Base-by-base conservation (phyloP, 2,113 vertebrate species). In the Euleptes europaea region DNA sequence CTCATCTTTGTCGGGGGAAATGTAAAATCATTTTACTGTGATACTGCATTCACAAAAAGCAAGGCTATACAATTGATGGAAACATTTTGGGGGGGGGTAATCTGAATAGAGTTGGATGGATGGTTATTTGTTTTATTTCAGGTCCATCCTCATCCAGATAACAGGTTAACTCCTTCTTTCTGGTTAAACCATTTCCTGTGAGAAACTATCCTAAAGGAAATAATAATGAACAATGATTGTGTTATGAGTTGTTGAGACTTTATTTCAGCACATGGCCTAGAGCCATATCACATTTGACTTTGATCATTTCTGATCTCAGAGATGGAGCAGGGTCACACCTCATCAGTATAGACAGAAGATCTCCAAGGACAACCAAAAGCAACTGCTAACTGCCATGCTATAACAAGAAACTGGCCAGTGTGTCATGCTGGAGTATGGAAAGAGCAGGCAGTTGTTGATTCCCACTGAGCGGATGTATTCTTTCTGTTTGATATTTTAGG, bases 311-410 rank as follows among this genome's bases (percentile, higher is more conserved):
- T 5, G 13, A 82, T 67, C 65, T 44, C 80, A 82, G 21, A 1
- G 71, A 63, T 47, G 77, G 38, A 91, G 63, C 85, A 84, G 84
- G 82, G 69, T 38, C 31, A 12, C 3, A 54, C 2, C 49, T 19
- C 42, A 63, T 70, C 44, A 10, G 8, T 28, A 35, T 63, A 69
- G 17, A 40, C 79, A n/a, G 38, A 75, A 86, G 31, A 38, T 14
- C 86, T 94, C 90, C 86, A 85, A 88, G 86, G 80, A 90, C 91
- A 93, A 92, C 83, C 86, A 82, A 84, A 90, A 87, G 35, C 0
- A 0, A 51, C 70, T 63, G 88, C 38, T 35, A 90, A 79, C 85
- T 86, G 80, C 79, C 51, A 88, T 21, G 74, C 82, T 75, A 19
- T 23, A 72, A 44, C 10, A 3, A 73, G 10, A 31, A 60, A 49